Base-by-base conservation (phyloP, 2,797 vertebrate species). In the Fistularia commersonii region DNA sequence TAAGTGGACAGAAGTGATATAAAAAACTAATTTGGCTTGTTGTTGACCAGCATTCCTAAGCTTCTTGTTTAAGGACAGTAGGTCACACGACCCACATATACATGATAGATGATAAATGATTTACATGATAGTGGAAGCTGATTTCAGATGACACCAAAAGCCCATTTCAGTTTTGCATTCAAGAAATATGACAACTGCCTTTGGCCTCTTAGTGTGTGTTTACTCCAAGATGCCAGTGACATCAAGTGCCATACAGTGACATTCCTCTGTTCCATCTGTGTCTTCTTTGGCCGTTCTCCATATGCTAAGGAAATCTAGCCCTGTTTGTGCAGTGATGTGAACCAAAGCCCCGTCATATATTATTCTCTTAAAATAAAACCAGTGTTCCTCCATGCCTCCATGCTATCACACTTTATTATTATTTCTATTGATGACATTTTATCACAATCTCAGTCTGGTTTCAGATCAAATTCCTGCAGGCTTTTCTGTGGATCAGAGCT, bases 161-260 rank as follows among this genome's bases (percentile, higher is more conserved):
- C 23, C 4, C 23, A 23, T 23, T 23, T 23, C 23, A 23, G 23
- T 4, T 23, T 23, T 23, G 4, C 4, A 23, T 2, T 23, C 23
- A 23, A 23, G 23, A 23, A 23, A 4, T 23, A 23, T 23, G 23
- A 23, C 23, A 23, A 49, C 15, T 41, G 51, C 32, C 34, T 41
- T 41, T 57, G 45, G 41, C 38, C 47, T 43, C 38, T 35, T 11
- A 3, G 36, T 38, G 14, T 42, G 8, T 11, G 38, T 63, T 42
- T 60, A 44, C 57, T 54, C 9, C 34, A 34, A 11, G 41, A 51
- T 75, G 54, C 54, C 23, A 23, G 23, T 23, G 23, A 23, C 23
- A 64, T 54, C 33, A 5, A 32, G 45, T 64, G 55, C 61, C 37
- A 43, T 7, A 11, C 33, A 48, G n/a, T 51, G 31, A 23, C 23